Percentiles rank a stretch among this genome's conserved stretches.
These are phyloP conservation scores for Prenolepis imparis DNA, from an alignment of 2,888 invertebrate genomes.

Conservation along the genomic window DNA sequence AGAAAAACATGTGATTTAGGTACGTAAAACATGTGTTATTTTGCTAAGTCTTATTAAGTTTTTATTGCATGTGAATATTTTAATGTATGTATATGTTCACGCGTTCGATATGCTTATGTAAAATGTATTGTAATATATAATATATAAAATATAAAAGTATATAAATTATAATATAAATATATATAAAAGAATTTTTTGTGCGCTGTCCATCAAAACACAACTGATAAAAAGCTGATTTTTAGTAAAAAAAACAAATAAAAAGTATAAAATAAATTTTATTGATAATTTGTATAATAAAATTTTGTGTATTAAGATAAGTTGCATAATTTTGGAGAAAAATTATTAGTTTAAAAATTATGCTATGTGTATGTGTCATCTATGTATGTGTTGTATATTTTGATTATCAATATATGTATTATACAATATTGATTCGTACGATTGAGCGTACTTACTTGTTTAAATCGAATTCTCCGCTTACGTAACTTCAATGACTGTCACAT, in stretches of 20 bases:
- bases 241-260: not conserved
- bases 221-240: not conserved
- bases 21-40: constrained; percentile 53
- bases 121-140: not conserved
- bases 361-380: not conserved
- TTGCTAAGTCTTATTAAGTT: not conserved
- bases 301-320: not conserved
- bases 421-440: not conserved
- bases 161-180: not conserved
- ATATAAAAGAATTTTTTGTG: not conserved
- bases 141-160: too few relatives aligned
- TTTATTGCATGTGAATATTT: not conserved
- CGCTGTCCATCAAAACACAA: not conserved
- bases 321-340: not conserved
- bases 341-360: not conserved
- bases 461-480: not conserved
- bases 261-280: not conserved
- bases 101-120: not conserved
- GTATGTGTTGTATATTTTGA: not conserved
- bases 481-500: constrained; percentile 14
- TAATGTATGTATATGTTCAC: not conserved
- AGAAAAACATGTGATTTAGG: constrained; percentile 72
- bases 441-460: not conserved
- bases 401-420: not conserved
- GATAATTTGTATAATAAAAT: not conserved